Percentiles rank a stretch among this genome's conserved stretches.
These are phyloP conservation scores for Myotis vivesi DNA, from an alignment of 2,797 vertebrate species.

Conservation along the genomic window DNA sequence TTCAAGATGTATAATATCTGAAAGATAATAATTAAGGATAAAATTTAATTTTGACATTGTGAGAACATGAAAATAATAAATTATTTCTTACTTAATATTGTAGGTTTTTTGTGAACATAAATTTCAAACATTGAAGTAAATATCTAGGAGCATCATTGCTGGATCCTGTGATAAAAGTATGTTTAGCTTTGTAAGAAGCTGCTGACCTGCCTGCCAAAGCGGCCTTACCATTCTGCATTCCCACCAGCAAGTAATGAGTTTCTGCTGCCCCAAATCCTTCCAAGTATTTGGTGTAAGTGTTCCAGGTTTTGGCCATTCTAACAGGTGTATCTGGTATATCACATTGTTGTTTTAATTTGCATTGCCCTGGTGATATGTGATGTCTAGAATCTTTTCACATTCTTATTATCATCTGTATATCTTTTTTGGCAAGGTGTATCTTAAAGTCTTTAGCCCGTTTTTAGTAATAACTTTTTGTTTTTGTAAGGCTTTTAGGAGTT, in stretches of 20 bases:
- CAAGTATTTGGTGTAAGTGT: neutral
- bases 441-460: too few relatives aligned
- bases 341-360: neutral
- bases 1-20: constrained; percentile 42
- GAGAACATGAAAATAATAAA: constrained; percentile 36
- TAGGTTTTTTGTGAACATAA: neutral
- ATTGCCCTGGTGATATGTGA: neutral
- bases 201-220: neutral
- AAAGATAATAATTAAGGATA: constrained; percentile 43
- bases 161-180: neutral
- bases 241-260: neutral
- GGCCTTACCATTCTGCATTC: neutral
- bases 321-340: neutral
- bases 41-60: constrained; percentile 51
- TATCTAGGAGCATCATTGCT: neutral
- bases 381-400: too few relatives aligned
- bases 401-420: too few relatives aligned
- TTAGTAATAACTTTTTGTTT: too few relatives aligned
- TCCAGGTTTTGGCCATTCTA: neutral
- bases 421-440: too few relatives aligned
- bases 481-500: too few relatives aligned
- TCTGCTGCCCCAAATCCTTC: neutral
- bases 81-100: constrained; percentile 14
- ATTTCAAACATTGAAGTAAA: neutral
- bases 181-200: neutral